Evolutionary conservation across 1,140 invertebrate genomes (phyloP), one percentile per base, ranked within the genome.

Genomic region (Drosophila auraria): DNA sequence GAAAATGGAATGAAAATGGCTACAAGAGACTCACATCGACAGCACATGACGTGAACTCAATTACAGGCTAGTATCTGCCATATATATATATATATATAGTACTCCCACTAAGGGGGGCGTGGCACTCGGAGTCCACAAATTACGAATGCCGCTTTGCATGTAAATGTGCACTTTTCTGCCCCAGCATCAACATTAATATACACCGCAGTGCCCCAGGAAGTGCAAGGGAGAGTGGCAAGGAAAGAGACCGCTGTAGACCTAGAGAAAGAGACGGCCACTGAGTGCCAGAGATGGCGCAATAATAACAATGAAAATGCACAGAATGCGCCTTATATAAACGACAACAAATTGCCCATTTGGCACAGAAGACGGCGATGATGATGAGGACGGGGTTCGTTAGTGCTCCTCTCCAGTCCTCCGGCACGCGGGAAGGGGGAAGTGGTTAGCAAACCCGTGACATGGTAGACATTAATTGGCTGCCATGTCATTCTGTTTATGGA

Each of bases 241-340:
- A 14, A 58, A 68, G 54, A 36, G 64, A 54, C 53, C 45, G 45
- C n/a, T 17, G 23, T 40, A 17, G n/a, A 47, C 25, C 5, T 14
- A 40, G 56, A 27, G 62, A 60, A 56, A 42, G 64, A 20, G 57
- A 61, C 2, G 49, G 36, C 14, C 45, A 33, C n/a, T n/a, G 38
- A 51, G 44, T 44, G 40, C 42, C 42, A 50, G 50, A 56, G 47
- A 59, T 74, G 83, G 84, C 69, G 58, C 83, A 87, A 87, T 89
- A 87, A 87, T 87, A 89, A 87, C 83, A 89, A 89, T 89, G 84
- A 89, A 89, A 89, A 84, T 89, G 86, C 70, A 90, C 73, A 89
- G 84, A 87, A 84, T 89, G 83, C 84, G 84, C 77, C 86, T 83
- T 78, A 89, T 87, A 87, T 73, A 74, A 74, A 83, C 83, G 86